phyloP scores from a whole-genome alignment of 1,140 invertebrate species.

The Contarinia nasturtii region DNA sequence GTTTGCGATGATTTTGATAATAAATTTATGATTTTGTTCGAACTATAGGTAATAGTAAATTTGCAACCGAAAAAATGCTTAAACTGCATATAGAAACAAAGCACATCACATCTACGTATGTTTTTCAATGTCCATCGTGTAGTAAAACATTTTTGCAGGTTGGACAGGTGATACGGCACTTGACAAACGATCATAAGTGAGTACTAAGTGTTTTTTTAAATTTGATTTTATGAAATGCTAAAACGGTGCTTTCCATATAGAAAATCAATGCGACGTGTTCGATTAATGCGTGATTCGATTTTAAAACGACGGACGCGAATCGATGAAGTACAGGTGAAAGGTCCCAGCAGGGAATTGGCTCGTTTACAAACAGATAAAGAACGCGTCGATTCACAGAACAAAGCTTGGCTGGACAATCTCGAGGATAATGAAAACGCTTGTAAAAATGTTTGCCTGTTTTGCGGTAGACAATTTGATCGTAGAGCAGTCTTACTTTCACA shows the following conservation, averaged over 20 bases:
- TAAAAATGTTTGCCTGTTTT: constrained; percentile 36
- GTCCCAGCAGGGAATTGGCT: constrained; percentile 16
- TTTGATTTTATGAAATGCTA: too few species aligned
- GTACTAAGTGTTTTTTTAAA: too few species aligned
- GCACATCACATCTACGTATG: constrained; percentile 38
- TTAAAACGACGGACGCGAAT: constrained; percentile 16
- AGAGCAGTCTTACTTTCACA: constrained; percentile 43
- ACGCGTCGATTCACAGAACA: background rate
- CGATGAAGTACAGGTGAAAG: constrained; percentile 15
- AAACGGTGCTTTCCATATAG: too few species aligned
- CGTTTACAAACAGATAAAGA: constrained; percentile 12
- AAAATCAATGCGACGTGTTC: constrained; percentile 17
- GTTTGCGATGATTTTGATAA: constrained; percentile 1
- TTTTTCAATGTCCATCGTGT: constrained; percentile 48
- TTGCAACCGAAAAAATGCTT: constrained; percentile 47
- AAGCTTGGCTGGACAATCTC: constrained; percentile 37
- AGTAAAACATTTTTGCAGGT: constrained; percentile 43
- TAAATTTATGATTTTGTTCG: constrained; percentile 4
- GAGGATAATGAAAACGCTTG: constrained; percentile 31
- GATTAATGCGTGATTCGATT: constrained; percentile 19
- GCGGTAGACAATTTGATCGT: constrained; percentile 43
- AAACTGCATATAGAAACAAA: constrained; percentile 45
- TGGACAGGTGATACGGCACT: constrained; percentile 50
- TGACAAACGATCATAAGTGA: constrained; percentile 47
- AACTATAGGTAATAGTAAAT: constrained; percentile 36